Conservation (phyloP, 2,797 vertebrate species). For the Notolepis coatsorum region DNA sequence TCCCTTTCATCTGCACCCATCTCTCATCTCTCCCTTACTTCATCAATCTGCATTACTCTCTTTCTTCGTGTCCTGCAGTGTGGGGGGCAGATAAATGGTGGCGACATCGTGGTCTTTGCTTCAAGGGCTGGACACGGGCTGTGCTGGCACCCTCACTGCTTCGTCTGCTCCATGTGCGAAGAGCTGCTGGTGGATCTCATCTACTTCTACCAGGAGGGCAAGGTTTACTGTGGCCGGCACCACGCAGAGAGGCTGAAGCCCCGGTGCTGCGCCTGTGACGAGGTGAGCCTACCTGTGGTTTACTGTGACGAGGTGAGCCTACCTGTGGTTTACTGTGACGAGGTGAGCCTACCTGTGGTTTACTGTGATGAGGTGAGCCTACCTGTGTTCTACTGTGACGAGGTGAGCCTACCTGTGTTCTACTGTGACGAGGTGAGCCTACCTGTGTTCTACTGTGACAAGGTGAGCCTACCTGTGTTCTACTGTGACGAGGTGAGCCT, state of each 20-base stretch:
- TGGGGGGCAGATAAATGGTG: slow-evolving; percentile 92
- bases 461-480: slow-evolving; percentile 84
- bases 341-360: slow-evolving; percentile 84
- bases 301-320: slow-evolving; percentile 93
- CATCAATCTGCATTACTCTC: neutral
- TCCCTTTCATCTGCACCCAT: neutral
- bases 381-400: slow-evolving; percentile 85
- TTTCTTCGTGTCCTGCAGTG: slow-evolving; percentile 80
- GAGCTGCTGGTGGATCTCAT: slow-evolving; percentile 97
- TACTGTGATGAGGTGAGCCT: slow-evolving; percentile 93
- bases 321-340: slow-evolving; percentile 85
- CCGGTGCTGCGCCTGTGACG: slow-evolving; percentile 95
- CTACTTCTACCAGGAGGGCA: slow-evolving; percentile 98
- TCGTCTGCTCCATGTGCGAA: slow-evolving; percentile 93
- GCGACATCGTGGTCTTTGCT: slow-evolving; percentile 95
- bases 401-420: slow-evolving; percentile 84
- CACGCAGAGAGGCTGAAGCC: slow-evolving; percentile 96
- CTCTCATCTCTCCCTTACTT: slow-evolving; percentile 6
- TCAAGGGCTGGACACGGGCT: slow-evolving; percentile 91
- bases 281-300: slow-evolving; percentile 84
- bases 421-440: slow-evolving; percentile 92
- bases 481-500: slow-evolving; percentile 92
- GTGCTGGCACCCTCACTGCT: slow-evolving; percentile 98
- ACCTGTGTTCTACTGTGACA: slow-evolving; percentile 85
- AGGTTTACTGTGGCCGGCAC: slow-evolving; percentile 96